These are phyloP conservation scores for Lithobates pipiens DNA, from an alignment of 2,797 vertebrate genomes.

Conservation along the genomic window DNA sequence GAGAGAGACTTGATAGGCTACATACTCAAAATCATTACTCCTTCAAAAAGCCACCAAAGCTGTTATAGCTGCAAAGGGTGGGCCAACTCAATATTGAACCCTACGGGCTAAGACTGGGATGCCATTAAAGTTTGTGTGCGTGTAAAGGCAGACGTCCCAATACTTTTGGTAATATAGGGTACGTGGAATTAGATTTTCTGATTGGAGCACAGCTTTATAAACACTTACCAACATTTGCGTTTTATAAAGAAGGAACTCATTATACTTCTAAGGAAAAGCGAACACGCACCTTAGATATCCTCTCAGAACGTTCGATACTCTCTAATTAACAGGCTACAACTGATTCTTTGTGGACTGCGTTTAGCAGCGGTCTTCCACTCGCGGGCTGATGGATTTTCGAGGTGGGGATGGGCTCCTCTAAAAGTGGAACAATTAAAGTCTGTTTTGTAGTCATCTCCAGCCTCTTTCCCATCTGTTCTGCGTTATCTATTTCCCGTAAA, in stretches of 20 bases:
- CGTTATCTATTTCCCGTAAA: slow-evolving; percentile 33
- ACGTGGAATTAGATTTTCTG: no score
- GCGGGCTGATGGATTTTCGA: neutral
- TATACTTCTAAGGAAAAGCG: neutral
- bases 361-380: neutral
- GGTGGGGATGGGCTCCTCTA: neutral
- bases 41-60: no score
- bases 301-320: neutral
- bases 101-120: no score
- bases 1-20: no score
- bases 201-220: no score
- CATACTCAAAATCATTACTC: no score
- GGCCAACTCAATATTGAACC: no score
- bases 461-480: slow-evolving; percentile 34
- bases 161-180: no score
- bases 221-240: neutral
- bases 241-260: neutral
- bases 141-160: no score
- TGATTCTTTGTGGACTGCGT: neutral
- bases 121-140: no score
- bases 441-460: neutral
- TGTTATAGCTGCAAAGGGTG: no score
- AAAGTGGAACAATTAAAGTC: slow-evolving; percentile 34
- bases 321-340: neutral
- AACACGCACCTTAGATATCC: neutral